phyloP scores from a whole-genome alignment of 2,113 vertebrate species.

The Melanostigma gelatinosum region DNA sequence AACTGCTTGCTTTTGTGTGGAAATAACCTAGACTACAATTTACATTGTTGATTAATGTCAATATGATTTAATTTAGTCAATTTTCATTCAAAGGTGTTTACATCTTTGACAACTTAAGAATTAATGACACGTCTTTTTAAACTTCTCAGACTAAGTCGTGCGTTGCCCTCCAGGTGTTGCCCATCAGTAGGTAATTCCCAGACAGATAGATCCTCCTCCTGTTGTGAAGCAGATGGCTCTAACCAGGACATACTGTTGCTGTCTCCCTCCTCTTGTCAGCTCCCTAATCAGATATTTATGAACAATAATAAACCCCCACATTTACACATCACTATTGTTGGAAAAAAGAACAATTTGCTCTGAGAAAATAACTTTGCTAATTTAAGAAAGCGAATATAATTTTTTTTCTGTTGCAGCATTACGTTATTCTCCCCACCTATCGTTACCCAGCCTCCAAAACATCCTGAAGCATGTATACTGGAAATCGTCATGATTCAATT shows the following conservation, averaged over 20 bases:
- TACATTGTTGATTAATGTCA: background rate
- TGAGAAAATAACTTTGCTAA: background rate
- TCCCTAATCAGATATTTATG: slow-evolving; percentile 69
- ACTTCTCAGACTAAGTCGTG: slow-evolving; percentile 38
- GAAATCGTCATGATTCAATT: slow-evolving; percentile 57
- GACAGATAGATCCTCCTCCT: slow-evolving; percentile 74
- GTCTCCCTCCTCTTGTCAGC: slow-evolving; percentile 59
- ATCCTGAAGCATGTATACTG: slow-evolving; percentile 39
- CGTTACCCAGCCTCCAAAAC: slow-evolving; percentile 25
- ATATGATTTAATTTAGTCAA: background rate
- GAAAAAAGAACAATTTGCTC: background rate
- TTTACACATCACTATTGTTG: slow-evolving; percentile 24
- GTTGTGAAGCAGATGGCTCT: slow-evolving; percentile 74
- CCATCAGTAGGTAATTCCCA: slow-evolving; percentile 75
- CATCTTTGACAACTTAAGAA: slow-evolving; percentile 17
- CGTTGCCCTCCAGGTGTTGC: slow-evolving; percentile 69
- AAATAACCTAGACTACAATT: background rate
- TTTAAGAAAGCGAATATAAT: background rate
- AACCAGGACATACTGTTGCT: slow-evolving; percentile 60
- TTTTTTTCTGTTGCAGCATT: background rate
- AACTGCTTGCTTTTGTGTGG: background rate
- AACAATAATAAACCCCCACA: slow-evolving; percentile 50
- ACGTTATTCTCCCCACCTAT: slow-evolving; percentile 13
- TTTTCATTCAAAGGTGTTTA: background rate
- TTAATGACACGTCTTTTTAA: slow-evolving; percentile 42